Evolutionary conservation across 2,113 vertebrate genomes (phyloP).

Genomic region (Glaucomys volans): DNA sequence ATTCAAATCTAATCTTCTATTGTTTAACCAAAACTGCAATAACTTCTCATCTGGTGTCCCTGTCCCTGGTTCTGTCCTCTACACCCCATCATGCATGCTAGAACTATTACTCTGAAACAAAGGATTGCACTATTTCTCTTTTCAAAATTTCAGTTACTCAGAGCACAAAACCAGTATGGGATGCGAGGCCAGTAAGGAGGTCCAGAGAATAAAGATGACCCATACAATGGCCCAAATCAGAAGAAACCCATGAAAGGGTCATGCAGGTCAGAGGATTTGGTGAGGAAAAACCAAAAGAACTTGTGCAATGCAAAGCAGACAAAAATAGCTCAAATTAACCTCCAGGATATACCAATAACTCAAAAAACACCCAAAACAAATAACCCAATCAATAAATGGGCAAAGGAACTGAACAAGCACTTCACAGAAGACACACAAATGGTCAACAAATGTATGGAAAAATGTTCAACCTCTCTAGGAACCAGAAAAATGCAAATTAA

Average conservation of each 20-base stretch:
- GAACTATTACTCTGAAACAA: constrained; percentile 29
- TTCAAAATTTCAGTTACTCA: neutral
- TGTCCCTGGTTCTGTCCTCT: neutral
- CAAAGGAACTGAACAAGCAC: too few species aligned
- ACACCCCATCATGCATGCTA: neutral
- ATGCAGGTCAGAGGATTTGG: neutral
- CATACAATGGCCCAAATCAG: neutral
- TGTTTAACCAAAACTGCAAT: neutral
- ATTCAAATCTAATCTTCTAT: neutral
- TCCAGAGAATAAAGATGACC: neutral
- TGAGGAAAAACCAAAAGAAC: neutral
- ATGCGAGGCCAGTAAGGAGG: neutral
- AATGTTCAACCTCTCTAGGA: too few species aligned
- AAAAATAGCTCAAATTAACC: neutral
- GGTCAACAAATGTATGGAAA: too few species aligned
- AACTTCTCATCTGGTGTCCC: neutral
- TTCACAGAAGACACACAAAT: too few species aligned
- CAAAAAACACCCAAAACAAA: too few species aligned
- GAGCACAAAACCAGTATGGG: neutral
- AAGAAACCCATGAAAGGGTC: neutral
- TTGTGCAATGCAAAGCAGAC: constrained; percentile 20
- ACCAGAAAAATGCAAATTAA: too few species aligned
- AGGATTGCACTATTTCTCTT: neutral
- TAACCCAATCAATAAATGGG: too few species aligned
- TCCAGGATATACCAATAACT: too few species aligned